These are phyloP conservation scores for Limnephilus auricula DNA, from an alignment of 2,888 invertebrate species.

Conservation along the genomic window DNA sequence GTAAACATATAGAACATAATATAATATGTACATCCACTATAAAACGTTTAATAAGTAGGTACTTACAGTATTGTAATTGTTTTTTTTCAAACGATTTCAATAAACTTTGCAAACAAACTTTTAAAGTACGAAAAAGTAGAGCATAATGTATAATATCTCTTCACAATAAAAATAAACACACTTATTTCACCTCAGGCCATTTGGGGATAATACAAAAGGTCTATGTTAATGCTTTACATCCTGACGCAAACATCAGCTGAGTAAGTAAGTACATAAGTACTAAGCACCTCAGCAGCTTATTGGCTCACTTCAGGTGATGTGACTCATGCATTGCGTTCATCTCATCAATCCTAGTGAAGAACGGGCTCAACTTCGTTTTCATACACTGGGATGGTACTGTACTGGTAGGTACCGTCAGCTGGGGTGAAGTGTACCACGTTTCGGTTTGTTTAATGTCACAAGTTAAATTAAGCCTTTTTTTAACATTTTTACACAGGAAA, in stretches of 20 bases:
- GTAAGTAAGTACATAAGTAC: neutral
- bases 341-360: neutral
- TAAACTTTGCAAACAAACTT: neutral
- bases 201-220: neutral
- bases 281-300: neutral
- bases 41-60: too few species aligned
- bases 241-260: neutral
- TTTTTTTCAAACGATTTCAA: neutral
- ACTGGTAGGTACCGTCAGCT: neutral
- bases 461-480: too few species aligned
- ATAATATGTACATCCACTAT: too few species aligned
- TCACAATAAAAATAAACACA: neutral
- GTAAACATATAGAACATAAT: too few species aligned
- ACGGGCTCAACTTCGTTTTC: neutral
- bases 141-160: neutral
- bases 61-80: too few species aligned
- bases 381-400: neutral
- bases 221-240: neutral
- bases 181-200: slow-evolving; percentile 21
- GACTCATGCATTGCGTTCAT: neutral
- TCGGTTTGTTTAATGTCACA: too few species aligned
- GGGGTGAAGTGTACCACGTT: neutral
- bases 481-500: too few species aligned
- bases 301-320: slow-evolving; percentile 12
- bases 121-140: neutral